A percentile compares a stretch with the other conserved stretches of the same genome.
These are phyloP conservation scores for Cephus runcator DNA, from an alignment of 2,888 invertebrate species.

Conservation along the genomic window DNA sequence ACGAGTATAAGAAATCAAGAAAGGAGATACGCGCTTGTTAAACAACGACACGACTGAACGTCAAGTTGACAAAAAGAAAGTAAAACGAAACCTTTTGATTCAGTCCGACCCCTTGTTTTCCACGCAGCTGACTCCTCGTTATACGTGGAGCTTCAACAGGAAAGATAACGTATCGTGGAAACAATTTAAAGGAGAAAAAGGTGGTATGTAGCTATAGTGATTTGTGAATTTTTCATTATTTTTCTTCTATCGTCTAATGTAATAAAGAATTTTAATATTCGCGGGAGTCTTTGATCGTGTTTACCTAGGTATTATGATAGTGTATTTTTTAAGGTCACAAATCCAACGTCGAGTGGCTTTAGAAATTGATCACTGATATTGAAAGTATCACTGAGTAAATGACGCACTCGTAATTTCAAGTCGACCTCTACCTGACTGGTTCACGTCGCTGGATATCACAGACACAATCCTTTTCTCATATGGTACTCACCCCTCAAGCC, in stretches of 20 bases:
- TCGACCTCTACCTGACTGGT: not conserved
- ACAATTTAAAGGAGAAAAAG: not conserved
- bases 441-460: not conserved
- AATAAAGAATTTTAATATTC: not conserved
- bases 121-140: slow-evolving; percentile 15
- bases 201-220: not conserved
- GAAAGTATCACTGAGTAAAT: not conserved
- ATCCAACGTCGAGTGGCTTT: not conserved
- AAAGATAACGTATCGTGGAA: not conserved
- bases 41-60: slow-evolving; percentile 19
- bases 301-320: not conserved
- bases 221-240: not conserved
- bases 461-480: not conserved
- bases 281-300: not conserved
- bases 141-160: not conserved
- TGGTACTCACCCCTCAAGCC: not conserved
- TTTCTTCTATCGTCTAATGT: not conserved
- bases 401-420: not conserved
- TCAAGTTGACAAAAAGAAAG: not conserved
- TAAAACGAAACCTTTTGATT: slow-evolving; percentile 18
- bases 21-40: slow-evolving; percentile 39
- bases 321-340: not conserved
- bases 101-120: slow-evolving; percentile 11
- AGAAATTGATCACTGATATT: not conserved
- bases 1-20: slow-evolving; percentile 13